A percentile compares a stretch with the other conserved stretches of the same genome.
Conservation (phyloP, 2,888 invertebrate species). For the Sesia apiformis region DNA sequence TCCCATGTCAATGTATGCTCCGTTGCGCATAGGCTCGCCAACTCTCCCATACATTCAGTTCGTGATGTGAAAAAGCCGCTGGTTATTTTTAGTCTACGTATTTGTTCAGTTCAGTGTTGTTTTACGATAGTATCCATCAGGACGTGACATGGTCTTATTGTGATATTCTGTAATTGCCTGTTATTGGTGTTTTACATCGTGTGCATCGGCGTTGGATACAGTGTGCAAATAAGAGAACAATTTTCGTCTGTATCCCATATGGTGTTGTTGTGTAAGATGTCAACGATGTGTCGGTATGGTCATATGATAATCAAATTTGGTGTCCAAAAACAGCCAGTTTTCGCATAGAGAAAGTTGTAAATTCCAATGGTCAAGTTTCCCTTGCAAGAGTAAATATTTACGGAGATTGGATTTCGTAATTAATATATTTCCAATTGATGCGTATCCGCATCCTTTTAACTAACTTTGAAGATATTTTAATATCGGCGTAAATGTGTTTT, state of each 20-base stretch:
- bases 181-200: no score
- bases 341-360: slow-evolving; percentile 46
- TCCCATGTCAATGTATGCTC: background rate
- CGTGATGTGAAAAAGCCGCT: background rate
- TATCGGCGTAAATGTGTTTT: no score
- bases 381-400: slow-evolving; percentile 31
- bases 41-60: background rate
- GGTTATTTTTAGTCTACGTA: slow-evolving; percentile 18
- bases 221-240: no score
- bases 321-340: slow-evolving; percentile 24
- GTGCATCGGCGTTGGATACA: no score
- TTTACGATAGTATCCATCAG: slow-evolving; percentile 8
- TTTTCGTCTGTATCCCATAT: slow-evolving; percentile 1
- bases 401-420: slow-evolving; percentile 32
- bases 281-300: slow-evolving; percentile 1
- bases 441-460: background rate
- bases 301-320: slow-evolving; percentile 13
- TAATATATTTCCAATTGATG: slow-evolving; percentile 17
- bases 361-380: slow-evolving; percentile 33
- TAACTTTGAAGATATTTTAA: no score
- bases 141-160: background rate
- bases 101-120: slow-evolving; percentile 28
- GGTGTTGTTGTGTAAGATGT: slow-evolving; percentile 11
- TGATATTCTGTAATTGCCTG: slow-evolving; percentile 2
- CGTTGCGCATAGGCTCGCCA: background rate